phyloP scores from a whole-genome alignment of 2,888 invertebrate genomes.

The Drosophila ochracea region DNA sequence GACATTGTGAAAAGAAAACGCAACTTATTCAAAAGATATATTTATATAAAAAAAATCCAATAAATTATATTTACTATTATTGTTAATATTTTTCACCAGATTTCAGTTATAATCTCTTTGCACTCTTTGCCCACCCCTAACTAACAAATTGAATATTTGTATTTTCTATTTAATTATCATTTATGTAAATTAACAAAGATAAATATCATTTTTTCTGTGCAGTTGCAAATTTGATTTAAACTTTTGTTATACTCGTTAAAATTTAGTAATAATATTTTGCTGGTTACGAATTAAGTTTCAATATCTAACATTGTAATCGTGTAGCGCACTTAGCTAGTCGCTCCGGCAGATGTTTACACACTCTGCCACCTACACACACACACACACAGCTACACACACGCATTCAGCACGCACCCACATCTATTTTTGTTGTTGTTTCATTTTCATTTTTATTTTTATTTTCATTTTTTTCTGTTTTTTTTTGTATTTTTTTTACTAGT shows the following conservation, averaged over 20 bases:
- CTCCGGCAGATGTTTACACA: background rate
- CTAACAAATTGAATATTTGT: no score
- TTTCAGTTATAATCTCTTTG: background rate
- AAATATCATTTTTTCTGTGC: background rate
- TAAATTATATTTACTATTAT: background rate
- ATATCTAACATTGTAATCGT: background rate
- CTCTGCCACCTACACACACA: background rate
- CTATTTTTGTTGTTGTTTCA: slow-evolving; percentile 17
- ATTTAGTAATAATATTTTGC: background rate
- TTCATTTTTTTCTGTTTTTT: background rate
- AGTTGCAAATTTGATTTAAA: background rate
- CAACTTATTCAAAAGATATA: background rate
- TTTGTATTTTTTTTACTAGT: slow-evolving; percentile 6
- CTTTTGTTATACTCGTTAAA: background rate
- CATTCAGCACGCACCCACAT: slow-evolving; percentile 12
- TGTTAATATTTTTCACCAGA: background rate
- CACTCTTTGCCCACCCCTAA: no score
- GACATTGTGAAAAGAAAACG: background rate
- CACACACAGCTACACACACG: slow-evolving; percentile 1
- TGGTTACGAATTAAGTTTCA: background rate
- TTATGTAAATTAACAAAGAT: background rate
- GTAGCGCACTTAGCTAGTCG: slow-evolving; percentile 23
- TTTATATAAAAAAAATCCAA: background rate
- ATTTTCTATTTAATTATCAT: no score
- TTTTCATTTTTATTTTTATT: background rate